Base-by-base conservation (phyloP, 2,888 invertebrate genomes). In the Panzeria rudis region DNA sequence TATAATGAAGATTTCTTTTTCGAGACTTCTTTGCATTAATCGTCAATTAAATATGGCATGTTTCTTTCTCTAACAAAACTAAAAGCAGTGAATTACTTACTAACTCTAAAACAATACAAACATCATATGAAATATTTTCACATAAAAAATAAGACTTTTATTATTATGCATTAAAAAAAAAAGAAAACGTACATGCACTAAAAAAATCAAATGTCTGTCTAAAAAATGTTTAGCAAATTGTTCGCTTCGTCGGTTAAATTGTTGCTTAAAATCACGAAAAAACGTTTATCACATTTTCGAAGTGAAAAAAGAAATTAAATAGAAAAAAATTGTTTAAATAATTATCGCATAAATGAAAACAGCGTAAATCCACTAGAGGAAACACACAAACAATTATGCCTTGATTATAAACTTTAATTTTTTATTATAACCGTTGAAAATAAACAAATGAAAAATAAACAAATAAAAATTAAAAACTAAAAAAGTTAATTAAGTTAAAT, bases 201-300 rank as follows among this genome's bases (percentile, higher is more conserved):
- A 50, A 54, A n/a, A 72, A 76, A 71, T 64, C 54, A 76, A 79
- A 79, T 75, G 75, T 62, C 69, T 75, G 75, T 62, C 69, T 71
- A 71, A 62, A 71, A 77, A 83, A 47, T 77, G 64, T 77, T 77
- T 64, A 62, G 76, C 71, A 64, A 76, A 64, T 82, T 69, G 54
- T 82, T 76, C 76, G 71, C 64, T 83, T 66, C 77, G 77, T 62
- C 72, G 54, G 59, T 50, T 76, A 84, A 77, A 79, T 76, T 79
- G 41, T 73, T 69, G 54, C 56, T 62, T 54, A 68, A 81, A 73
- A 79, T 85, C 81, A 82, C 78, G 82, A 82, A 85, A 82, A 81
- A 85, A 41, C 82, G 41, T 85, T 82, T 82, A 85, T 85, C 85
- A 75, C 75, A 85, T 82, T 78, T 85, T 73, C 73, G n/a, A 32